Base-by-base conservation (phyloP, 1,140 invertebrate species). In the Drosophila grimshawi region DNA sequence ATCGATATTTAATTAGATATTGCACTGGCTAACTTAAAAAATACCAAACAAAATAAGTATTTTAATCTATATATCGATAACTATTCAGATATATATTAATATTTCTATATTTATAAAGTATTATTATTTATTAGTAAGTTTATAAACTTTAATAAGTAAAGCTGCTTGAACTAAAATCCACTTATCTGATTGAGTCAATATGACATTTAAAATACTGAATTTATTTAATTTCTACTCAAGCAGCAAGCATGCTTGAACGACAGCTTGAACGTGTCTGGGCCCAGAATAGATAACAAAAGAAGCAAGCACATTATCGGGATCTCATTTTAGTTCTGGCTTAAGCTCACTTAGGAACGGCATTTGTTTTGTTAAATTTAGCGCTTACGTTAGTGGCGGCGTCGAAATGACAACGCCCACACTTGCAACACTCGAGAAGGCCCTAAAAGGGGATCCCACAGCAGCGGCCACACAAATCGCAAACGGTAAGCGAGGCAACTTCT, bases 391-490 rank as follows among this genome's bases (percentile, higher is more conserved):
- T 59, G 39, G 70, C 76, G 66, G 72, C 63, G 55, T 55, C 41
- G 60, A 64, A 30, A 89, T 89, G 85, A 83, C 85, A 81, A 89
- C 85, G 86, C 85, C 81, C 86, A 73, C 81, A 46, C 86, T 76
- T 45, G 72, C 56, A 57, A 76, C 64, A 46, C 73, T 92, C 5
- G 86, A 92, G 37, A 88, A 81, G 52, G 85, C 88, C 8, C 78
- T 92, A 0, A 83, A 89, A 75, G 90, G 70, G 69, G 85, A 92
- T 29, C 64, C 29, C 5, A 80, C 86, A 11, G 70, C 76, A 32
- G 56, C 69, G 0, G 80, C 85, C 30, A 70, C 63, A 61, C 64
- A 90, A 72, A 80, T 91, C n/a, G 75, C 85, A 57, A 83, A 85
- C 39, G 90, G 90, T 77, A 78, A 74, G 52, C 5, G 2, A 8